Conservation (phyloP, 2,888 invertebrate genomes). For the Drosophila borborema region DNA sequence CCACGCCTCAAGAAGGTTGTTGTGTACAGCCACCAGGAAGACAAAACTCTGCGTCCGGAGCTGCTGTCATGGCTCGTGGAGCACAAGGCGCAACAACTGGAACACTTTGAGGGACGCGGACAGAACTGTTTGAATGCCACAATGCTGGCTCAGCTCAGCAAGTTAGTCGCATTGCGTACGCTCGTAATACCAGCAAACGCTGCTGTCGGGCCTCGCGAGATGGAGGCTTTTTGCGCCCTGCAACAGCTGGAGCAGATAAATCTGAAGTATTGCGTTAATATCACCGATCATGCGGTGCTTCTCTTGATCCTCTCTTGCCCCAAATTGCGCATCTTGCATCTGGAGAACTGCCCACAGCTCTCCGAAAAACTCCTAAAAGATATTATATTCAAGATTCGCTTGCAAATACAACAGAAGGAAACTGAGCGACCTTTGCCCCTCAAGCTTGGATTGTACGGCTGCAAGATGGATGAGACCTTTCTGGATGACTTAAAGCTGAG, state of each 20-base stretch:
- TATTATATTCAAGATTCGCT: slow-evolving; percentile 40
- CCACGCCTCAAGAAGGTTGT: slow-evolving; percentile 49
- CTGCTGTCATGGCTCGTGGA: slow-evolving; percentile 28
- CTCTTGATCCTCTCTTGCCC: slow-evolving; percentile 42
- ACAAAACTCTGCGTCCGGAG: not conserved
- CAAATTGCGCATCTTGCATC: slow-evolving; percentile 32
- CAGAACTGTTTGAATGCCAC: not conserved
- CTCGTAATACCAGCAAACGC: slow-evolving; percentile 24
- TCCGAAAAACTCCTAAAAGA: slow-evolving; percentile 27
- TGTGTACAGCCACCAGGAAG: slow-evolving; percentile 4
- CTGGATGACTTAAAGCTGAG: not conserved
- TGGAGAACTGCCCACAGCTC: slow-evolving; percentile 14
- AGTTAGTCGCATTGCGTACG: slow-evolving; percentile 23
- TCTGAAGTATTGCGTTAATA: not conserved
- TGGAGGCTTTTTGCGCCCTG: slow-evolving; percentile 25
- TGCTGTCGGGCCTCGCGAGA: not conserved
- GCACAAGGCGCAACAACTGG: slow-evolving; percentile 34
- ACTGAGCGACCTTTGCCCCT: slow-evolving; percentile 47
- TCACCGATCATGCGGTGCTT: slow-evolving; percentile 30
- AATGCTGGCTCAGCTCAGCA: slow-evolving; percentile 25
- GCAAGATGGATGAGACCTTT: not conserved
- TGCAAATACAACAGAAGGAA: slow-evolving; percentile 21
- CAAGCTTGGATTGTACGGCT: slow-evolving; percentile 10
- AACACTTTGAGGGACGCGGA: slow-evolving; percentile 35
- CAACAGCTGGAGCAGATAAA: slow-evolving; percentile 44